Percentiles rank a stretch among this genome's conserved stretches.
phyloP scores from a whole-genome alignment of 1,140 invertebrate genomes.

The Monomorium pharaonis region DNA sequence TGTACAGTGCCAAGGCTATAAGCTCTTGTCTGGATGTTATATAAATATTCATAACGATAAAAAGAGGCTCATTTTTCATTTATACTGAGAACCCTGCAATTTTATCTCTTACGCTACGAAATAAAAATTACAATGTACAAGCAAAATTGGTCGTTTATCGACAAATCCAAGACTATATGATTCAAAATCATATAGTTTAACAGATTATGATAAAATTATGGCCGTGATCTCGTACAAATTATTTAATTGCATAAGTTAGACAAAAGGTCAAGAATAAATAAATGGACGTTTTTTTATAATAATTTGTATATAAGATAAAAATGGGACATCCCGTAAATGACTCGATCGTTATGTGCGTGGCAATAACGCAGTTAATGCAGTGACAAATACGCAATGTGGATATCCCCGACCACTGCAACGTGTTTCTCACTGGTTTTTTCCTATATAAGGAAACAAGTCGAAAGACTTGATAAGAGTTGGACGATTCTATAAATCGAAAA shows the following conservation, averaged over 20 bases:
- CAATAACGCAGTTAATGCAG: background rate
- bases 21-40: background rate
- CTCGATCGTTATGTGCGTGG: background rate
- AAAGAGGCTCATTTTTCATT: background rate
- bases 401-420: background rate
- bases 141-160: background rate
- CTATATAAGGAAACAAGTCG: slow-evolving; percentile 18
- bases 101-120: background rate
- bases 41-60: slow-evolving; percentile 24
- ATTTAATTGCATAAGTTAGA: background rate
- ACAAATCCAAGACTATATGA: background rate
- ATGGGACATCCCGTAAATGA: background rate
- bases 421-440: slow-evolving; percentile 10
- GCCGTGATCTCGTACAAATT: background rate
- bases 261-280: background rate
- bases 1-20: background rate
- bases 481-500: background rate
- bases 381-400: background rate
- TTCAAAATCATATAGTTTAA: background rate
- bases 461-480: slow-evolving; percentile 25
- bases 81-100: background rate
- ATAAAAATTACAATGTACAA: background rate
- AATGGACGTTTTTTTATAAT: background rate
- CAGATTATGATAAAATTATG: background rate
- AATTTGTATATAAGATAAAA: background rate